Percentiles rank a stretch among this genome's conserved stretches.
phyloP scores from a whole-genome alignment of 1,140 invertebrate genomes.

The Ctenoplectra terminalis region DNA sequence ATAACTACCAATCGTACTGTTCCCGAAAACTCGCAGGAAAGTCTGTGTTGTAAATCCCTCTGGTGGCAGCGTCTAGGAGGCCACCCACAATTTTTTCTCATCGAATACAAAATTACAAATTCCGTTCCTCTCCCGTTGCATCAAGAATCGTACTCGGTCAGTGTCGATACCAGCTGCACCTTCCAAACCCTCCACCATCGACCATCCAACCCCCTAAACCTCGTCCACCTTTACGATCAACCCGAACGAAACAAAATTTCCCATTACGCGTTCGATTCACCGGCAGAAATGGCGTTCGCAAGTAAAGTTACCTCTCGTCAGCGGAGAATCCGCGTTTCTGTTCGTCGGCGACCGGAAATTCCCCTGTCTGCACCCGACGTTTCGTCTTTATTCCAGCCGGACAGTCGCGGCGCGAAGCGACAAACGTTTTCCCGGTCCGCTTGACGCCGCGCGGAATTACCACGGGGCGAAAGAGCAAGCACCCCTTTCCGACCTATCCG shows the following conservation, averaged over 20 bases:
- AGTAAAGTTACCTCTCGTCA: not conserved
- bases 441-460: slow-evolving; percentile 27
- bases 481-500: too few species aligned
- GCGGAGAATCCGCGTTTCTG: not conserved
- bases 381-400: slow-evolving; percentile 8
- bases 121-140: not conserved
- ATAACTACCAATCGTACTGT: too few species aligned
- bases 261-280: not conserved
- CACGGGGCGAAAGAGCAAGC: slow-evolving; percentile 4
- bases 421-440: slow-evolving; percentile 36
- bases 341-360: slow-evolving; percentile 26
- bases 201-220: not conserved
- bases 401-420: slow-evolving; percentile 19
- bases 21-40: too few species aligned
- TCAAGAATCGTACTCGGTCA: not conserved
- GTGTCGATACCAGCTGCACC: not conserved
- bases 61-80: too few species aligned
- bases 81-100: too few species aligned
- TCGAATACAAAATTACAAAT: too few species aligned
- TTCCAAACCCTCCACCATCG: not conserved
- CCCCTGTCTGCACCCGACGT: slow-evolving; percentile 28
- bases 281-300: not conserved
- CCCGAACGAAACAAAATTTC: slow-evolving; percentile 17
- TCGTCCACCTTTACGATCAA: too few species aligned
- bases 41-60: too few species aligned